Base-by-base conservation (phyloP, 1,140 invertebrate genomes). In the Macrobrachium nipponense region DNA sequence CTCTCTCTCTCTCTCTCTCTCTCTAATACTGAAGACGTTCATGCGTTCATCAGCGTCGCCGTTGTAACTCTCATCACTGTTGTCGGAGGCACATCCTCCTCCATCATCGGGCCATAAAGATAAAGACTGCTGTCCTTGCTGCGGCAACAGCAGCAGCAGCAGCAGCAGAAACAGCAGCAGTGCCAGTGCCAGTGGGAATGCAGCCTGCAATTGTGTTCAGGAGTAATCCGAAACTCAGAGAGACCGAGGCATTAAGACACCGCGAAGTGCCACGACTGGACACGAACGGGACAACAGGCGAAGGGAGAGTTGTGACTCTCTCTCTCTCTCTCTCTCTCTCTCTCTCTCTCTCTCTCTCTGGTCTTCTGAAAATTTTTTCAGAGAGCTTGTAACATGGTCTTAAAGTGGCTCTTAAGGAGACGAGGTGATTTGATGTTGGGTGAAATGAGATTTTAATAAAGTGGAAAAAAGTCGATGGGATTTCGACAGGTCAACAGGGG, bases 181-280 rank as follows among this genome's bases (percentile, higher is more conserved):
- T 2, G 18, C n/a, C 58, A 62, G 27, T 61, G 77, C 14, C 59
- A 72, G 68, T 61, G 60, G 68, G 70, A 82, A 75, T 62, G 68
- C 70, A 61, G 72, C 70, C 68, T 82, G 68, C 70, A 73, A 73
- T 82, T 73, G 81, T 82, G 81, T 59, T 82, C 81, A 82, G 20
- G 75, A 68, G 81, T 82, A 82, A 75, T 60, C 58, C 68, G 17
- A 82, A 8, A 15, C 80, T 51, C 11, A 68, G 17, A 36, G 51
- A 61, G 12, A 59, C 77, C 70, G 51, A 51, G 51, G 51, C 51
- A 51, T 0, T 51, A 8, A 12, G 51, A 7, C 7, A 51, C 51
- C 7, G 51, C 8, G 51, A 51, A 12, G 51, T 51, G 51, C 51
- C 51, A 51, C 51, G 51, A 51, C 51, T 10, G 51, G 51, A 51